Evolutionary conservation across 2,888 invertebrate species (phyloP).

Genomic region (Cybosia mesomella): DNA sequence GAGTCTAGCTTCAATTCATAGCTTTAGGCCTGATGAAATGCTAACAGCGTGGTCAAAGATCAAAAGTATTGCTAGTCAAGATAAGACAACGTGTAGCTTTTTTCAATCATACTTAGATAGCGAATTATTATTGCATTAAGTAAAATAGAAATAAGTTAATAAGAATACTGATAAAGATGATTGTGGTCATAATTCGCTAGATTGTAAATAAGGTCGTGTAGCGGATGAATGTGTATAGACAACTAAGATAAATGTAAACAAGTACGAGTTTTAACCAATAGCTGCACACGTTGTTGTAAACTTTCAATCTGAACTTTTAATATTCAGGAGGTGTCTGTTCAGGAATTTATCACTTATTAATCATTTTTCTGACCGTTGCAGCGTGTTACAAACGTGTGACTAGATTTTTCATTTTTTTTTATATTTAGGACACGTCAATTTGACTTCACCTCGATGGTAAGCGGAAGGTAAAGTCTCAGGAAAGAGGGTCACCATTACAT

Average conservation of each 20-base stretch:
- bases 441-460: no score
- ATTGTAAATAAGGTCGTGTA: background rate
- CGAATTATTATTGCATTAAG: constrained; percentile 24
- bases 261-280: no score
- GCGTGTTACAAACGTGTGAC: no score
- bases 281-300: no score
- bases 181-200: background rate
- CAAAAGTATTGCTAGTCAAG: constrained; percentile 7
- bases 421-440: no score
- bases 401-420: no score
- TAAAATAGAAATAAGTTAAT: background rate
- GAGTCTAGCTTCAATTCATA: constrained; percentile 10
- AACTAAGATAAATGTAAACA: background rate
- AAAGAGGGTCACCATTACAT: no score
- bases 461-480: no score
- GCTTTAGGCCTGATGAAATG: constrained; percentile 15
- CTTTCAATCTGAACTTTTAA: no score
- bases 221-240: background rate
- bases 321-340: no score
- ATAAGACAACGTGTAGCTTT: constrained; percentile 9
- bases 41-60: constrained; percentile 12
- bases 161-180: background rate
- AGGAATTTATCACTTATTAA: no score
- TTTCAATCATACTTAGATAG: constrained; percentile 22
- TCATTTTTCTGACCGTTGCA: no score